Conservation (phyloP, 30 jellyfish, hydroid and myxozoan genomes). For the Turritopsis rubra region DNA sequence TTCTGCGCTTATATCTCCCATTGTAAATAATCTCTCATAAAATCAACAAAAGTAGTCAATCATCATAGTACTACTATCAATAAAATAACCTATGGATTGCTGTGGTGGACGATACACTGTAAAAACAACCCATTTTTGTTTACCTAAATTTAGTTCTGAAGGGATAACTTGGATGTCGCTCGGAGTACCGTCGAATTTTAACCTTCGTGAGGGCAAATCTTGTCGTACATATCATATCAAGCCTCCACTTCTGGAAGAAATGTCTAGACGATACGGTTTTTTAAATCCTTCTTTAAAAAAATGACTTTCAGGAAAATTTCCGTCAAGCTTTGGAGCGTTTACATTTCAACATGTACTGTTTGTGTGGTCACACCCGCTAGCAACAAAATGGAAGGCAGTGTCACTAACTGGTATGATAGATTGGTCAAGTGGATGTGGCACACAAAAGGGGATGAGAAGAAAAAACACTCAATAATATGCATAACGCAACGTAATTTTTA, state of each 20-base stretch:
- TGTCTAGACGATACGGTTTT: slow-evolving; percentile 3
- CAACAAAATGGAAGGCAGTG: too few species aligned
- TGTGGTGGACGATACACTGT: not conserved
- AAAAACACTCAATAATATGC: too few species aligned
- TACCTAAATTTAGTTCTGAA: not conserved
- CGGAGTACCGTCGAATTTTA: not conserved
- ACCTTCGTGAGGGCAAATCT: not conserved
- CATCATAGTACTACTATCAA: slow-evolving; percentile 17
- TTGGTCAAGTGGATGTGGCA: too few species aligned
- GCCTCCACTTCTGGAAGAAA: not conserved
- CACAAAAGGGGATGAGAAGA: too few species aligned
- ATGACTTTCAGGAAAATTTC: too few species aligned
- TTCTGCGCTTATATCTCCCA: slow-evolving; percentile 33
- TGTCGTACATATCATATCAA: too few species aligned
- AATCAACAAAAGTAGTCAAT: slow-evolving; percentile 12
- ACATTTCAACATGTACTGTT: too few species aligned
- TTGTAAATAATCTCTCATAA: slow-evolving; percentile 15
- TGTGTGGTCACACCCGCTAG: too few species aligned
- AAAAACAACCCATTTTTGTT: not conserved
- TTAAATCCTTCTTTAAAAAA: too few species aligned
- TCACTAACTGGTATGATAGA: too few species aligned
- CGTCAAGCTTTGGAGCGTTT: too few species aligned
- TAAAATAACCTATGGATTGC: slow-evolving; percentile 12
- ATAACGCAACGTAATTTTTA: too few species aligned
- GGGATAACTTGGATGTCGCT: not conserved